Evolutionary conservation across 2,113 vertebrate species (phyloP).

Genomic region (Rhea pennata): DNA sequence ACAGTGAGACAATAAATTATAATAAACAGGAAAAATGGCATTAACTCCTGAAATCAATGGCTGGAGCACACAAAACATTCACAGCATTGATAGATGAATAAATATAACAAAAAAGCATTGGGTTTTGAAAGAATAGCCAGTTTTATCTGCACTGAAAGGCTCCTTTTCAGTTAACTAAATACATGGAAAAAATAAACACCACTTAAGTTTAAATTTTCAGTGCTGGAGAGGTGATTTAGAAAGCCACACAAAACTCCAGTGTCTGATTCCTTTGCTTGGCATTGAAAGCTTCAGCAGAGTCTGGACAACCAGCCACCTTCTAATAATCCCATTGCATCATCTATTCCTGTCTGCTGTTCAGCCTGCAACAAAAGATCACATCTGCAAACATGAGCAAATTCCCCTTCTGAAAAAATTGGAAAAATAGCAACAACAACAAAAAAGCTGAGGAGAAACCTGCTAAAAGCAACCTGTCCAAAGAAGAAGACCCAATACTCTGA

Average conservation of each 20-base stretch:
- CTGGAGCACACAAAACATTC: conserved; percentile 74
- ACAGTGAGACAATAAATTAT: conserved; percentile 88
- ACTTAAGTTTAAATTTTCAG: conserved; percentile 12
- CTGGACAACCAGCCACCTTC: background rate
- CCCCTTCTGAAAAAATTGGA: background rate
- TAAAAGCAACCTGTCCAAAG: background rate
- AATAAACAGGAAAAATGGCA: conserved; percentile 88
- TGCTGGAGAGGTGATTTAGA: background rate
- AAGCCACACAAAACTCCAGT: background rate
- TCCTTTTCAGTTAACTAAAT: conserved; percentile 67
- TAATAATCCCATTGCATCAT: background rate
- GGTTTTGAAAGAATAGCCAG: conserved; percentile 71
- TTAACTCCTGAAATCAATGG: conserved; percentile 81
- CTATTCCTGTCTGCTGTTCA: background rate
- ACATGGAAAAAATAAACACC: conserved; percentile 8
- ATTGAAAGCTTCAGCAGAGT: background rate
- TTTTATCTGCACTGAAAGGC: conserved; percentile 69
- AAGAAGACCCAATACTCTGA: conserved; percentile 28
- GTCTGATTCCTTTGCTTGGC: background rate
- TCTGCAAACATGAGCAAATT: background rate
- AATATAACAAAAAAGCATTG: conserved; percentile 75
- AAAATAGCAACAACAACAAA: background rate
- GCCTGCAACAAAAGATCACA: background rate
- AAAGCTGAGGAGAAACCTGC: background rate
- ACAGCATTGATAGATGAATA: conserved; percentile 78